Percentiles rank a stretch among this genome's conserved stretches.
These are phyloP conservation scores for Conops quadrifasciatus DNA, from an alignment of 2,888 invertebrate genomes.

Conservation along the genomic window DNA sequence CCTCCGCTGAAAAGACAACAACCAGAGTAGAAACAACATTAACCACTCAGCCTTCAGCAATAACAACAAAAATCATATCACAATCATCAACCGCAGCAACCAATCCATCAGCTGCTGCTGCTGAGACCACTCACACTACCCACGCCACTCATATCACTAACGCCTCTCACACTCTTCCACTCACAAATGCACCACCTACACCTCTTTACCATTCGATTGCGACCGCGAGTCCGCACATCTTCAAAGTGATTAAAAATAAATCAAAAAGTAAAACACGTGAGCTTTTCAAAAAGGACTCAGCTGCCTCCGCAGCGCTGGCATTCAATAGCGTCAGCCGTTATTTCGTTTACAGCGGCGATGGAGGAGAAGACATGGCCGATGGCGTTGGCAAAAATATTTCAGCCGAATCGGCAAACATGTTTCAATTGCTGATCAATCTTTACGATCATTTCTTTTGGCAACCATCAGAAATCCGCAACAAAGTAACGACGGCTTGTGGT, in stretches of 20 bases:
- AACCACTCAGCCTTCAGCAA: background rate
- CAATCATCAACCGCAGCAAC: background rate
- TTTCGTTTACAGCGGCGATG: conserved; percentile 49
- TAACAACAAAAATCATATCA: background rate
- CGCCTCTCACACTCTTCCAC: background rate
- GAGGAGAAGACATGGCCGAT: conserved; percentile 41
- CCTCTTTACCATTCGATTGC: no score
- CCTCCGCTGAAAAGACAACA: background rate
- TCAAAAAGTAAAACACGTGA: conserved; percentile 56
- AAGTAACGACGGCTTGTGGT: conserved; percentile 69
- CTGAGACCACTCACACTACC: background rate
- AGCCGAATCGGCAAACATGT: conserved; percentile 54
- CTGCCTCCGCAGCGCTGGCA: conserved; percentile 45
- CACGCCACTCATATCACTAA: background rate
- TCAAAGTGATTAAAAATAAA: conserved; percentile 58
- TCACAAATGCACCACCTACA: conserved; percentile 27
- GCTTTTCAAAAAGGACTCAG: conserved; percentile 56
- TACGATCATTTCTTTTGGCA: conserved; percentile 65
- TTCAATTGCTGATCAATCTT: conserved; percentile 60
- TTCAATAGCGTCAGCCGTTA: conserved; percentile 60
- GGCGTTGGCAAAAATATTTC: conserved; percentile 46
- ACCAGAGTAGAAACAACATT: background rate
- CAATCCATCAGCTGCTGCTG: background rate
- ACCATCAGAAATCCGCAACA: conserved; percentile 59
- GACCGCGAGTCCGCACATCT: conserved; percentile 55